phyloP scores from a whole-genome alignment of 2,888 invertebrate genomes.

The Eledone cirrhosa region DNA sequence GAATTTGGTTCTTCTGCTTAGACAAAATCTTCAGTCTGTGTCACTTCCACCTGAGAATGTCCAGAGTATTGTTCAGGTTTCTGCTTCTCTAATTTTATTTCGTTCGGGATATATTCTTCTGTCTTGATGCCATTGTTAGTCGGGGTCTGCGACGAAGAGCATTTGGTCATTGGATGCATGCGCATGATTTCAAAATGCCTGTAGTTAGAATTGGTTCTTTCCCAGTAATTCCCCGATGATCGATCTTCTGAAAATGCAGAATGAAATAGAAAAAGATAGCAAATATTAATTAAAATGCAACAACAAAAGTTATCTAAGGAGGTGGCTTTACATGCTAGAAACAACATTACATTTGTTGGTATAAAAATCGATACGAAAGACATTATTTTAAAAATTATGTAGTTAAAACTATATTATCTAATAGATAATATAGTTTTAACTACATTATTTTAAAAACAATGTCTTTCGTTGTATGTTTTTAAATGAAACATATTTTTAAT shows the following conservation, averaged over 20 bases:
- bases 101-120: background rate
- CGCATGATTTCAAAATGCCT: constrained; percentile 56
- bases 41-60: constrained; percentile 20
- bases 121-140: background rate
- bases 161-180: constrained; percentile 47
- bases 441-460: too few relatives aligned
- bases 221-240: constrained; percentile 47
- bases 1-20: background rate
- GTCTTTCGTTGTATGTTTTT: too few relatives aligned
- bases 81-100: background rate
- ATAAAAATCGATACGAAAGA: background rate
- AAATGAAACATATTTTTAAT: too few relatives aligned
- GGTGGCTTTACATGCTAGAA: too few relatives aligned
- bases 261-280: background rate
- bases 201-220: constrained; percentile 50
- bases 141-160: constrained; percentile 36
- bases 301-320: too few relatives aligned
- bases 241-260: constrained; percentile 45
- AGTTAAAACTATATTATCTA: too few relatives aligned
- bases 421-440: too few relatives aligned
- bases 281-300: background rate
- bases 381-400: background rate
- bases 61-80: constrained; percentile 10
- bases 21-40: constrained; percentile 19
- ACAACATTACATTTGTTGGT: too few relatives aligned